Evolutionary conservation across 2,888 invertebrate genomes (phyloP).

Genomic region (Oasisia sp.): DNA sequence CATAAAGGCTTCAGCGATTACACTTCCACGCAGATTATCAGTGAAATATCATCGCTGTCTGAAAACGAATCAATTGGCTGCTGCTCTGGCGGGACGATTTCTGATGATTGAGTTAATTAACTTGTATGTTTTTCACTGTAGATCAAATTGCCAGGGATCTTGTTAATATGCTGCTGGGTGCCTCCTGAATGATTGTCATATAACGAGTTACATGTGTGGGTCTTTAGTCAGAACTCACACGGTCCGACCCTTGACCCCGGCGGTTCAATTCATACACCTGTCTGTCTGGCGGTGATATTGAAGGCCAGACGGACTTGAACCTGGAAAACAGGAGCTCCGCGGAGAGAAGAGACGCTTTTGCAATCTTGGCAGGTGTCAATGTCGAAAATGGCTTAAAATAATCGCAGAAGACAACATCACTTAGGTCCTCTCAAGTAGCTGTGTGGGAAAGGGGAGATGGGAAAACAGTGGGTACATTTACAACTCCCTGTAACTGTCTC

Average conservation of each 20-base stretch:
- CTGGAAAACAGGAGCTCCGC: not conserved
- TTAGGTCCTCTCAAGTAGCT: slow-evolving; percentile 4
- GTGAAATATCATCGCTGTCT: slow-evolving; percentile 3
- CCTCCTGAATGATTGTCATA: not conserved
- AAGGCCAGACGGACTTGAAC: not conserved
- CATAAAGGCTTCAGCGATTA: not conserved
- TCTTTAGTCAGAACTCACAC: not conserved
- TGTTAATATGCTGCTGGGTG: not conserved
- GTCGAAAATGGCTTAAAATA: not conserved
- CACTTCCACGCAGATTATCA: not conserved
- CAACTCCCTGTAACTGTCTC: slow-evolving; percentile 17
- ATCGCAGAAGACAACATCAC: not conserved
- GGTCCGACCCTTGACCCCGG: not conserved
- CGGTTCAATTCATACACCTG: not conserved
- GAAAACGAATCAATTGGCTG: not conserved
- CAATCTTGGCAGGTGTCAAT: not conserved
- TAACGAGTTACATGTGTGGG: not conserved
- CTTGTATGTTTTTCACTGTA: not conserved
- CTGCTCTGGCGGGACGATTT: not conserved
- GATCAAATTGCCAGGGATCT: not conserved
- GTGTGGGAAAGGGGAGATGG: not conserved
- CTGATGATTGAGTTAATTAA: slow-evolving; percentile 11
- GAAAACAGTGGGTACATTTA: not conserved
- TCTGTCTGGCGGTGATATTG: not conserved
- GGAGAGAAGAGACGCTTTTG: not conserved